Percentiles rank a stretch among this genome's conserved stretches.
Evolutionary conservation across 1,140 invertebrate species (phyloP).

Genomic region (Scylla paramamosain): DNA sequence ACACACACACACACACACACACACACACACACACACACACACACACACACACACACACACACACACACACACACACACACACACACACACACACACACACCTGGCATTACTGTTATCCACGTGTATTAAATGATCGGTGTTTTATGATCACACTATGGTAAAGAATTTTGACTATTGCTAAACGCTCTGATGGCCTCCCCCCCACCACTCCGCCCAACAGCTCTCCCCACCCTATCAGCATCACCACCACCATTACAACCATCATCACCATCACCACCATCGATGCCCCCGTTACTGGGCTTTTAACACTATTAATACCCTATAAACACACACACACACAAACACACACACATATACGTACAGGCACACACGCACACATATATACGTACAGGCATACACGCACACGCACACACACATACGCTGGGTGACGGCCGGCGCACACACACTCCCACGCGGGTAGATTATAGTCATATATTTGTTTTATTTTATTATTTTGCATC

Average conservation of each 20-base stretch:
- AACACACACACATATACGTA: too few species aligned
- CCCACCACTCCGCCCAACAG: not conserved
- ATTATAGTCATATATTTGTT: slow-evolving; percentile 1
- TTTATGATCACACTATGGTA: slow-evolving; percentile 25
- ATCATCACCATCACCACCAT: not conserved
- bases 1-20: slow-evolving; percentile 37
- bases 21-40: slow-evolving; percentile 33
- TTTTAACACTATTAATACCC: too few species aligned
- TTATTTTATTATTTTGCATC: slow-evolving; percentile 21
- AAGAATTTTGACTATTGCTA: not conserved
- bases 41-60: slow-evolving; percentile 38
- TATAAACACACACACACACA: too few species aligned
- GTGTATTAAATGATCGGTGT: not conserved
- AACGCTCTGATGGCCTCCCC: not conserved
- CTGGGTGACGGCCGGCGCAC: too few species aligned
- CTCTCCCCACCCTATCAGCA: not conserved
- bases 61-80: slow-evolving; percentile 37
- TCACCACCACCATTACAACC: not conserved
- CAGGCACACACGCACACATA: too few species aligned
- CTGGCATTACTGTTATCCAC: not conserved
- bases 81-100: slow-evolving; percentile 38
- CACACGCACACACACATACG: too few species aligned
- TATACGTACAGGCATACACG: too few species aligned
- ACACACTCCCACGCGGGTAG: not conserved
- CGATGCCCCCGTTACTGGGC: not conserved